These are phyloP conservation scores for Caenorhabditis auriculariae DNA, from an alignment of 2,888 invertebrate species.

Conservation along the genomic window DNA sequence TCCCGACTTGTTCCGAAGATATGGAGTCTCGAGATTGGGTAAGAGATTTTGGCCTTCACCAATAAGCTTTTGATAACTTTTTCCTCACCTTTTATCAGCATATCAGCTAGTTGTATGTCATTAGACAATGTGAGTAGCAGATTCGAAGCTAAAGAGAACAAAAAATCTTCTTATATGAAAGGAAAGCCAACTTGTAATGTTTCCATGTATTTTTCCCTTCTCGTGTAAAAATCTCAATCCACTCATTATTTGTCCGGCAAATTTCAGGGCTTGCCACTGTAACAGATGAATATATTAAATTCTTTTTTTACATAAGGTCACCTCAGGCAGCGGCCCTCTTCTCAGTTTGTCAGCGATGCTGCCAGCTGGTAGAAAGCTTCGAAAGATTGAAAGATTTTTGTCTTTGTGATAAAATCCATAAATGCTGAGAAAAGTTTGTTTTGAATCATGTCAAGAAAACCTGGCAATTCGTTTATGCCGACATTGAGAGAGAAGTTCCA, in stretches of 20 bases:
- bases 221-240: slow-evolving; percentile 30
- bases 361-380: slow-evolving; percentile 31
- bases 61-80: no score
- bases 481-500: slow-evolving; percentile 19
- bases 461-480: slow-evolving; percentile 24
- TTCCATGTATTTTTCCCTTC: slow-evolving; percentile 24
- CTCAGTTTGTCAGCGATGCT: slow-evolving; percentile 34
- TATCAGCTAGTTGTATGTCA: slow-evolving; percentile 31
- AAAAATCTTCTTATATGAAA: neutral
- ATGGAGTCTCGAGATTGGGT: no score
- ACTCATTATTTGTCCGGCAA: slow-evolving; percentile 24
- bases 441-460: slow-evolving; percentile 17
- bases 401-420: slow-evolving; percentile 6
- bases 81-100: slow-evolving; percentile 17
- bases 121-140: slow-evolving; percentile 36
- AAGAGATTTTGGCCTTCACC: no score
- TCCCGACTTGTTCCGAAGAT: no score
- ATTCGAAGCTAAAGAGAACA: slow-evolving; percentile 25
- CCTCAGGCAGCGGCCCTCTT: slow-evolving; percentile 13
- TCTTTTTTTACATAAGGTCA: slow-evolving; percentile 10
- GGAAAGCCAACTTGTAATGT: slow-evolving; percentile 20
- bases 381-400: slow-evolving; percentile 22
- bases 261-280: slow-evolving; percentile 15
- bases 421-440: neutral
- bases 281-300: no score